Conservation (phyloP, 2,888 invertebrate genomes). For the Rhyacophila evoluta region DNA sequence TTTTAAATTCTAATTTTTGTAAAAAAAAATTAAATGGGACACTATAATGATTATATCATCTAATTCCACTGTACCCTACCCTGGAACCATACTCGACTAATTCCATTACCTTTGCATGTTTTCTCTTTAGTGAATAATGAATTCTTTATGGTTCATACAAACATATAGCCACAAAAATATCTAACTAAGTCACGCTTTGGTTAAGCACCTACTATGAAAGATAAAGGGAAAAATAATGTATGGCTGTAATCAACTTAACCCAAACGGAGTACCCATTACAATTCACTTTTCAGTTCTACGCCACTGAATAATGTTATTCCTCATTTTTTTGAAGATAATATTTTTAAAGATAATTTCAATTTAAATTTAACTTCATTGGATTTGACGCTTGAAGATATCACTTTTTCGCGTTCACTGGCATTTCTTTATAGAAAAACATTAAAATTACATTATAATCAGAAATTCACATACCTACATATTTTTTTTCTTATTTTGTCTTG, state of each 20-base stretch:
- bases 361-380: too few relatives aligned
- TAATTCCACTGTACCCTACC: too few relatives aligned
- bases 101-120: background rate
- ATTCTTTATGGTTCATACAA: background rate
- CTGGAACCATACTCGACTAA: background rate
- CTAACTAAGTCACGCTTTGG: constrained; percentile 16
- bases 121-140: constrained; percentile 1
- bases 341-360: too few relatives aligned
- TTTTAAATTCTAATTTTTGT: too few relatives aligned
- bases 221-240: constrained; percentile 15
- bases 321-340: background rate
- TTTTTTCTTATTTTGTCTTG: too few relatives aligned
- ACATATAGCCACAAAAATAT: constrained; percentile 11
- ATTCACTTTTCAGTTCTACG: background rate
- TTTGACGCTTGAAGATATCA: too few relatives aligned
- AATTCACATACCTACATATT: too few relatives aligned
- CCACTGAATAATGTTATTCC: background rate
- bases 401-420: too few relatives aligned
- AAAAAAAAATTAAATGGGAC: too few relatives aligned
- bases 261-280: background rate
- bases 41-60: too few relatives aligned
- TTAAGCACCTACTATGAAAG: background rate
- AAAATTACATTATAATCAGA: too few relatives aligned
- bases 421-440: too few relatives aligned
- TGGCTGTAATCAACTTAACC: constrained; percentile 1